Evolutionary conservation across 1,140 invertebrate species (phyloP), one percentile per base, ranked within the genome.

Genomic region (Papilio xuthus): DNA sequence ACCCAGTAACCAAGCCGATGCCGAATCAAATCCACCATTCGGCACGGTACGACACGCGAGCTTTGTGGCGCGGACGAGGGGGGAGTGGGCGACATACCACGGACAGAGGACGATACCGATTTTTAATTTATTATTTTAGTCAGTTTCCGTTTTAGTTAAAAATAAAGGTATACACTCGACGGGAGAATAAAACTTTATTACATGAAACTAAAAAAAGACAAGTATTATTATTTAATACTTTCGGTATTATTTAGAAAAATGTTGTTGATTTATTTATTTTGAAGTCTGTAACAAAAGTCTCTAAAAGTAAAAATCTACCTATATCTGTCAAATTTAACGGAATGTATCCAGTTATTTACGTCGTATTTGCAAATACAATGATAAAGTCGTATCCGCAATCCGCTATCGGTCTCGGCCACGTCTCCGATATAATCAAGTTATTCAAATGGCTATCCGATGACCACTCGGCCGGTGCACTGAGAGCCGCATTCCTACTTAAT

Each of bases 401-500:
- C 28, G 32, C 6, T 50, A 47, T 73, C 71, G n/a, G 42, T 73
- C n/a, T 26, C 20, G 26, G 23, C 44, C 15, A 28, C 20, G 4
- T 32, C 28, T 20, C 73, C 18, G 53, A 60, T 28, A 37, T 56
- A 60, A 76, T 76, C 73, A n/a, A 56, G 53, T 76, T 76, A 60
- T 76, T 76, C 50, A 76, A 76, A 56, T 56, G 23, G 71, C 20
- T 60, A 60, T 41, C 18, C 32, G 18, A 50, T 18, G n/a, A n/a
- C 26, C 72, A 7, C 23, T 23, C 15, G 13, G 13, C 15, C 23
- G 20, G 44, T 23, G 42, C 20, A 50, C 47, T 50, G 23, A 73
- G 23, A 42, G 9, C 15, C 18, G 71, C 71, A 72, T 47, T 72
- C 20, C 4, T 23, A 72, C 32, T 72, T 72, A 72, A 10, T 72